A percentile compares a stretch with the other conserved stretches of the same genome.
These are phyloP conservation scores for Steatocranus sp. DNA, from an alignment of 2,797 vertebrate species.

Conservation along the genomic window DNA sequence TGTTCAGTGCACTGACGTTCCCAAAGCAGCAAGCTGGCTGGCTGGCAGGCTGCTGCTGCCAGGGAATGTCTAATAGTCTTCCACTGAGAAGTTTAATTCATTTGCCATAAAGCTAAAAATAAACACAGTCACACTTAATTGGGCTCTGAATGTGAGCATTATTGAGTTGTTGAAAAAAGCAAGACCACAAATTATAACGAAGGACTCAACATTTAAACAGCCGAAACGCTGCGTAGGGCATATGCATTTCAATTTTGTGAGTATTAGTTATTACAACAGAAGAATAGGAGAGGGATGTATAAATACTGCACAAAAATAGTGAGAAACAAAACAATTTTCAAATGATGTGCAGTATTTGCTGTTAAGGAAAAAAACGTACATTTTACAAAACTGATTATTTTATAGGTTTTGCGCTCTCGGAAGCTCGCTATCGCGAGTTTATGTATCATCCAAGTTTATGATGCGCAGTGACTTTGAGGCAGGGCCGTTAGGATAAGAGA, in stretches of 20 bases:
- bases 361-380: neutral
- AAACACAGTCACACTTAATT: slow-evolving; percentile 73
- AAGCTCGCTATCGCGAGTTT: slow-evolving; percentile 42
- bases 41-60: slow-evolving; percentile 67
- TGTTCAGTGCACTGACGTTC: slow-evolving; percentile 64
- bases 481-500: slow-evolving; percentile 52
- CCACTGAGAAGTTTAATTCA: slow-evolving; percentile 73
- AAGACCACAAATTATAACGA: slow-evolving; percentile 56
- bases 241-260: slow-evolving; percentile 37
- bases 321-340: slow-evolving; percentile 12
- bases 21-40: slow-evolving; percentile 70
- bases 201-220: slow-evolving; percentile 51
- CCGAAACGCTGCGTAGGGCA: slow-evolving; percentile 24
- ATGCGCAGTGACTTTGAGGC: slow-evolving; percentile 56
- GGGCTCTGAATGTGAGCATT: slow-evolving; percentile 66
- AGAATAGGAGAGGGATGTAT: neutral
- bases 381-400: slow-evolving; percentile 6
- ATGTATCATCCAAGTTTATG: slow-evolving; percentile 62
- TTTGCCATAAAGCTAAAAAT: slow-evolving; percentile 76
- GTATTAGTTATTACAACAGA: slow-evolving; percentile 2
- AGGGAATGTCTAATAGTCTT: slow-evolving; percentile 75
- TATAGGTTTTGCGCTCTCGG: slow-evolving; percentile 22
- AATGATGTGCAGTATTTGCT: neutral
- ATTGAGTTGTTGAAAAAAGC: slow-evolving; percentile 63
- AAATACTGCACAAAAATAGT: neutral